Evolutionary conservation across 2,797 vertebrate genomes (phyloP).

Genomic region (Aphelocoma californica): DNA sequence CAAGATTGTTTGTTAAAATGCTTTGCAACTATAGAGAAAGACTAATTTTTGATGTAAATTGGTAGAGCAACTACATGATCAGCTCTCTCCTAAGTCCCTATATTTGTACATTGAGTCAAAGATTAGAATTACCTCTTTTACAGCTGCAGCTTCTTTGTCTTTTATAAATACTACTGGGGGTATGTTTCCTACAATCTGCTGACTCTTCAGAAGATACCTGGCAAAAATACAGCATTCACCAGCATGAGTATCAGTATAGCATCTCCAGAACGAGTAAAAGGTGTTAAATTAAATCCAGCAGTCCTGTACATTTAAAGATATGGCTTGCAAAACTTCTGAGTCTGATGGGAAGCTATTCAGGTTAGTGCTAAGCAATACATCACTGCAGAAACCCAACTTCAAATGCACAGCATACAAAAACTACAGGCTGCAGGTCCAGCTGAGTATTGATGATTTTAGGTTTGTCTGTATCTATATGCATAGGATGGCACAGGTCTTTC

Average conservation of each 20-base stretch:
- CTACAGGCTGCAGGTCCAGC: not conserved
- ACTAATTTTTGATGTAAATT: not conserved
- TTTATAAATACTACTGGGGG: conserved; percentile 77
- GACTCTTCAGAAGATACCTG: conserved; percentile 75
- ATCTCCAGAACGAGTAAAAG: not conserved
- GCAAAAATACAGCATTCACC: conserved; percentile 7
- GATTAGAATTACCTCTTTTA: conserved; percentile 70
- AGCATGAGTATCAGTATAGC: not conserved
- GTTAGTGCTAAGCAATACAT: not conserved
- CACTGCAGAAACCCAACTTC: not conserved
- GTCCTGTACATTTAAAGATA: not conserved
- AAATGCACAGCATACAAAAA: not conserved
- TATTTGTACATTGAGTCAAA: not conserved
- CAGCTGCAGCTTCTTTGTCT: conserved; percentile 68
- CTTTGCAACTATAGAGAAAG: not conserved
- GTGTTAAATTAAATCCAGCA: not conserved
- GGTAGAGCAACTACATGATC: not conserved
- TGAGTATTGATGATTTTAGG: not conserved
- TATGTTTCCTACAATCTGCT: conserved; percentile 71
- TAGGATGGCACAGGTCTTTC: not conserved
- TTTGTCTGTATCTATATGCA: not conserved
- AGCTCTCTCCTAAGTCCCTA: not conserved
- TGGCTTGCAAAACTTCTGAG: not conserved
- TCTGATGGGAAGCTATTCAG: not conserved
- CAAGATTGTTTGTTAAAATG: not conserved